Evolutionary conservation across 2,888 invertebrate species (phyloP).

Genomic region (Tholera decimalis): DNA sequence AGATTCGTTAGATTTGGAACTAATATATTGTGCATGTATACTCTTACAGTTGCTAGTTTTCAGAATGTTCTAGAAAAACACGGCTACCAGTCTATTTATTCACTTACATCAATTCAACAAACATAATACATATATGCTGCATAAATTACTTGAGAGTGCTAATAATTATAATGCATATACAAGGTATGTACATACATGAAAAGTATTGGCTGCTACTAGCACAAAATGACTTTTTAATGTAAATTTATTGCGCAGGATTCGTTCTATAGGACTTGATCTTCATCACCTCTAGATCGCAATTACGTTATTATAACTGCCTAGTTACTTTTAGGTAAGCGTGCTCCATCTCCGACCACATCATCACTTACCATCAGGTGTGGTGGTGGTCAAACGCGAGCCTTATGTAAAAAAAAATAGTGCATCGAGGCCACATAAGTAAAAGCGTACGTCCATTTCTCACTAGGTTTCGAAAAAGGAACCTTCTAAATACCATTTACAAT

Average conservation of each 20-base stretch:
- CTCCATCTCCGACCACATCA: too few species aligned
- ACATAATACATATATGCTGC: slow-evolving; percentile 23
- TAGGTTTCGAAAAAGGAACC: background rate
- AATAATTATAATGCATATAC: slow-evolving; percentile 6
- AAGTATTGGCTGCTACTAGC: background rate
- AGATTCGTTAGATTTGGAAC: background rate
- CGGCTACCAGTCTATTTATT: slow-evolving; percentile 7
- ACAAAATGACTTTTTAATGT: background rate
- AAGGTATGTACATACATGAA: slow-evolving; percentile 1
- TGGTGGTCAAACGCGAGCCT: too few species aligned
- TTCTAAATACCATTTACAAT: slow-evolving; percentile 5
- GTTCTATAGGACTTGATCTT: too few species aligned
- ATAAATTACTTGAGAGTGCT: slow-evolving; percentile 24
- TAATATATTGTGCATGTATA: background rate
- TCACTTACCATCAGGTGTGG: too few species aligned
- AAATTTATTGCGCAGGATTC: background rate
- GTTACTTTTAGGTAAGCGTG: too few species aligned
- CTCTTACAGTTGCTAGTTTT: background rate
- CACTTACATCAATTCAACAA: slow-evolving; percentile 31
- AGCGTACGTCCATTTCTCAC: background rate
- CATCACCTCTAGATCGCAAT: too few species aligned
- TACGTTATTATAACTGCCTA: too few species aligned
- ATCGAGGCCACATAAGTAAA: background rate
- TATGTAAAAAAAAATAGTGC: background rate
- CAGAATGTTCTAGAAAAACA: slow-evolving; percentile 5